Conservation (phyloP, 2,888 invertebrate species). For the Thecophora atra region DNA sequence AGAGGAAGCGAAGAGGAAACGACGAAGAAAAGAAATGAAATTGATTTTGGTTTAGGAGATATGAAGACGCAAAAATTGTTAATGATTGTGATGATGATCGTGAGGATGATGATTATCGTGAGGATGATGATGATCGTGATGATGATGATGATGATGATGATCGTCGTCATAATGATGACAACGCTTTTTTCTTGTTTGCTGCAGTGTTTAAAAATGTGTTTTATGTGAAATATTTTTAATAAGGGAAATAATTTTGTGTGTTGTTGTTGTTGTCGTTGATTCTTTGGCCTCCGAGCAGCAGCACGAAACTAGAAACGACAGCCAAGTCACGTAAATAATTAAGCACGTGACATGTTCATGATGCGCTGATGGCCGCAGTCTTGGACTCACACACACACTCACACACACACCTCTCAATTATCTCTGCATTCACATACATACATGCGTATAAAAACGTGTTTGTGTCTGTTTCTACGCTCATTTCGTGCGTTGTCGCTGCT, state of each 20-base stretch:
- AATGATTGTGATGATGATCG: too few relatives aligned
- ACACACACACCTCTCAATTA: neutral
- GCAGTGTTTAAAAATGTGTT: too few relatives aligned
- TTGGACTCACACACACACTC: neutral
- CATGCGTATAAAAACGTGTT: neutral
- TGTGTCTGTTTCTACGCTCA: neutral
- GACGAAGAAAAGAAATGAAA: too few relatives aligned
- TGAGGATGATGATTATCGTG: too few relatives aligned
- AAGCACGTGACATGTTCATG: conserved; percentile 66
- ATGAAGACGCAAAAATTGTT: too few relatives aligned
- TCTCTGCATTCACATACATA: neutral
- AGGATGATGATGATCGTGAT: too few relatives aligned
- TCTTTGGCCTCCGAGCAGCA: conserved; percentile 18
- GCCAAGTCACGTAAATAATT: conserved; percentile 67
- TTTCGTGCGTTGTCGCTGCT: neutral
- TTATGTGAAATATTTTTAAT: too few relatives aligned
- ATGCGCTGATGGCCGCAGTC: neutral
- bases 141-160: too few relatives aligned
- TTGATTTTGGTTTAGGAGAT: too few relatives aligned
- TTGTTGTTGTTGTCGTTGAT: conserved; percentile 12
- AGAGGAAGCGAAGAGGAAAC: too few relatives aligned
- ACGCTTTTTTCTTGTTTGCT: too few relatives aligned
- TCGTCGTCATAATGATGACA: too few relatives aligned
- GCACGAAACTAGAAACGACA: conserved; percentile 36
- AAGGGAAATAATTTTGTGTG: neutral